A percentile compares a stretch with the other conserved stretches of the same genome.
Evolutionary conservation across 2,888 invertebrate genomes (phyloP).

Genomic region (Melanostoma scalare): DNA sequence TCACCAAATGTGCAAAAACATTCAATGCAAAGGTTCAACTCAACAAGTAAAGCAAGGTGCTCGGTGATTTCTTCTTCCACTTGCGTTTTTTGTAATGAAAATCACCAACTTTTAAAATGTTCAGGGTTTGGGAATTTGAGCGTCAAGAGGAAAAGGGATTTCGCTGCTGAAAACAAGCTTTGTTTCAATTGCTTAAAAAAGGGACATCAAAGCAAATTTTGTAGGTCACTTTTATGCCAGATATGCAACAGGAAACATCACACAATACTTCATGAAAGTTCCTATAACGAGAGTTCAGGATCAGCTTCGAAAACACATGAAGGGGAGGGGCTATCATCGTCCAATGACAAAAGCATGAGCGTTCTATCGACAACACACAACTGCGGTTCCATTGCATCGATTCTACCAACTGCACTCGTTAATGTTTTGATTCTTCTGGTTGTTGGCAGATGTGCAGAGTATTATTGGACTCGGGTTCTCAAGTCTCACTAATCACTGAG

Average conservation of each 20-base stretch:
- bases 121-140: conserved; percentile 7
- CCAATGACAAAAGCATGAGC: no score
- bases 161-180: background rate
- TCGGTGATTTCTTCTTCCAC: background rate
- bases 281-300: background rate
- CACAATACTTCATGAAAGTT: background rate
- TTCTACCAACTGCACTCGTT: background rate
- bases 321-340: no score
- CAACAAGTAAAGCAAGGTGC: background rate
- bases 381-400: background rate
- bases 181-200: background rate
- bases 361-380: background rate
- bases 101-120: background rate
- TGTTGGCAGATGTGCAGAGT: background rate
- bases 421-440: background rate
- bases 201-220: background rate
- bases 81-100: conserved; percentile 4
- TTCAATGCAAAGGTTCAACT: background rate
- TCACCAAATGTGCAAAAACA: background rate
- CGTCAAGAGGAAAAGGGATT: conserved; percentile 1
- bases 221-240: background rate
- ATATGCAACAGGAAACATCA: conserved; percentile 4
- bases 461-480: background rate
- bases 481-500: background rate
- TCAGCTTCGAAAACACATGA: no score